Evolutionary conservation across 2,113 vertebrate species (phyloP).

Genomic region (Silurus asotus): DNA sequence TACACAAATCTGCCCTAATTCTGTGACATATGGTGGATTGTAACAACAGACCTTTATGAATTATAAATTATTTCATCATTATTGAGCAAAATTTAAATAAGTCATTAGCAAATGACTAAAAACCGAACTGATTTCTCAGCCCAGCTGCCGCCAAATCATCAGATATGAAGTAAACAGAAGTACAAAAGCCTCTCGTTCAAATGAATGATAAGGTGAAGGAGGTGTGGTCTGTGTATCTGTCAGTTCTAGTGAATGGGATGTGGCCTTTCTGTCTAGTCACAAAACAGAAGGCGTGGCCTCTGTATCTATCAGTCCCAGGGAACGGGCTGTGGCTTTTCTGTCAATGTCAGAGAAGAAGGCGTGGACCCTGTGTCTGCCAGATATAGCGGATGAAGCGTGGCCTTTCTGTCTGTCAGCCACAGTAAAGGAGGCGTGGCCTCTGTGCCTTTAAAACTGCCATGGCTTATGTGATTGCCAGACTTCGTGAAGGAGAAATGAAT

Average conservation of each 20-base stretch:
- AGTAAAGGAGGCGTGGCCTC: neutral
- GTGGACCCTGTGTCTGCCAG: neutral
- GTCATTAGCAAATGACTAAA: conserved; percentile 16
- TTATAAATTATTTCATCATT: neutral
- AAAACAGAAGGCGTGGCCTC: neutral
- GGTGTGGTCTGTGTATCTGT: neutral
- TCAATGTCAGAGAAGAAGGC: neutral
- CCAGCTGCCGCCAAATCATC: neutral
- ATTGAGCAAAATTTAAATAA: neutral
- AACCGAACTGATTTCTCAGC: neutral
- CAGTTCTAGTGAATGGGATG: neutral
- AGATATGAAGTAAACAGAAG: neutral
- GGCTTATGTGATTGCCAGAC: too few relatives aligned
- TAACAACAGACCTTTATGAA: conserved; percentile 2
- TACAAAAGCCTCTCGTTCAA: neutral
- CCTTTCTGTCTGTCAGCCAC: neutral
- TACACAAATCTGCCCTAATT: conserved; percentile 14
- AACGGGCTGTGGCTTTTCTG: neutral
- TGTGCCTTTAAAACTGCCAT: neutral
- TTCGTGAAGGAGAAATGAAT: neutral
- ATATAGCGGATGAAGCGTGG: neutral
- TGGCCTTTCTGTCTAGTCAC: neutral
- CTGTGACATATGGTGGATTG: conserved; percentile 9
- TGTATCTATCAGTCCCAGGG: neutral
- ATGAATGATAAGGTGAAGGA: neutral